Conservation (phyloP, 2,113 vertebrate genomes). For the Notothenia rossii region DNA sequence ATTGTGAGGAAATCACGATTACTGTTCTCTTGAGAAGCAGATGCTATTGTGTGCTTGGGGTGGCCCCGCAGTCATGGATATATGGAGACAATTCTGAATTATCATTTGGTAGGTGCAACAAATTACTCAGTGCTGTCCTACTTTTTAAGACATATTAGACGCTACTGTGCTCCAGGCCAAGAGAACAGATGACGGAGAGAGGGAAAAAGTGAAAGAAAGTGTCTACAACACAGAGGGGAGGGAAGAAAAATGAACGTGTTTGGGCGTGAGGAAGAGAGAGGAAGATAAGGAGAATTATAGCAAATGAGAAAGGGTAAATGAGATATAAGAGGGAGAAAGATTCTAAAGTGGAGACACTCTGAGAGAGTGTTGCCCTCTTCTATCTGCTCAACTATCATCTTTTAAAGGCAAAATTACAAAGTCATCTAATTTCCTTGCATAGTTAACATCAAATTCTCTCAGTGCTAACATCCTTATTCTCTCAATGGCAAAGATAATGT, state of each 20-base stretch:
- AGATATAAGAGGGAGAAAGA: slow-evolving; percentile 35
- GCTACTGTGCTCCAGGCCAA: slow-evolving; percentile 59
- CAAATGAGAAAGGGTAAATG: slow-evolving; percentile 63
- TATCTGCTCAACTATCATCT: slow-evolving; percentile 43
- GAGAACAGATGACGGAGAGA: slow-evolving; percentile 57
- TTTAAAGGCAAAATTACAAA: slow-evolving; percentile 48
- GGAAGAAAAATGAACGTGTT: slow-evolving; percentile 51
- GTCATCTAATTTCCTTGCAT: slow-evolving; percentile 43
- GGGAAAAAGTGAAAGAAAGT: slow-evolving; percentile 56
- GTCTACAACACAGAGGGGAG: slow-evolving; percentile 48
- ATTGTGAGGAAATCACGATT: slow-evolving; percentile 19
- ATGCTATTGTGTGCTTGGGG: slow-evolving; percentile 42
- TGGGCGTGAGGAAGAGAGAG: slow-evolving; percentile 22
- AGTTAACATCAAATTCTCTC: slow-evolving; percentile 37
- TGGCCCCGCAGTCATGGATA: slow-evolving; percentile 56
- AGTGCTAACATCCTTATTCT: slow-evolving; percentile 20
- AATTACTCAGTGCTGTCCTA: slow-evolving; percentile 78
- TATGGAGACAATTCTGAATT: slow-evolving; percentile 69
- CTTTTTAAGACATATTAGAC: slow-evolving; percentile 80
- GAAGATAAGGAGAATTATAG: slow-evolving; percentile 54
- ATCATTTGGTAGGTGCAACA: slow-evolving; percentile 76
- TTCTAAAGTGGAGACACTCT: slow-evolving; percentile 46
- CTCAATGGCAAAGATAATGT: slow-evolving; percentile 22
- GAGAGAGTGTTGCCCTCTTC: slow-evolving; percentile 33
- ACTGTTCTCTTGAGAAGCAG: slow-evolving; percentile 36